A percentile compares a stretch with the other conserved stretches of the same genome.
Evolutionary conservation across 2,888 invertebrate genomes (phyloP).

Genomic region (Rhagonycha lutea): DNA sequence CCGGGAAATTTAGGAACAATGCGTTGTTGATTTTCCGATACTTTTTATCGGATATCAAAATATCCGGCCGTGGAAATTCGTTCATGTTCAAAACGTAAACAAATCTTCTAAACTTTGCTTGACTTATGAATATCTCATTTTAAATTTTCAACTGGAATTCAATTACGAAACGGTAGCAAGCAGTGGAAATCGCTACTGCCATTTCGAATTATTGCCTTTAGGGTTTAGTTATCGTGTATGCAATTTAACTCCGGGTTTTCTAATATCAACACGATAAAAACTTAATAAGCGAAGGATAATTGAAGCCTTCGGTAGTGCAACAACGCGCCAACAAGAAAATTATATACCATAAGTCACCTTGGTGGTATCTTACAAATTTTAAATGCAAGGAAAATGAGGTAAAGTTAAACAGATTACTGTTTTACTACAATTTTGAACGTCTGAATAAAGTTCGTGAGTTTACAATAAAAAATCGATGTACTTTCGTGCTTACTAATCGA

Average conservation of each 20-base stretch:
- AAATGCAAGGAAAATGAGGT: slow-evolving; percentile 8
- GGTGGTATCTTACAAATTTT: background rate
- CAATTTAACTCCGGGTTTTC: slow-evolving; percentile 25
- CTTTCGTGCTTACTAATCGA: slow-evolving; percentile 15
- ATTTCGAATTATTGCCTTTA: slow-evolving; percentile 9
- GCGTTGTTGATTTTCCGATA: background rate
- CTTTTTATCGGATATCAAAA: background rate
- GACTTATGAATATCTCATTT: background rate
- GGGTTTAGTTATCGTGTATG: slow-evolving; percentile 10
- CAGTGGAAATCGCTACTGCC: slow-evolving; percentile 8
- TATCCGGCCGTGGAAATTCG: background rate
- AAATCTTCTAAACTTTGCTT: too few species aligned
- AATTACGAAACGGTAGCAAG: slow-evolving; percentile 23
- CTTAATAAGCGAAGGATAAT: slow-evolving; percentile 27
- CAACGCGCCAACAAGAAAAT: background rate
- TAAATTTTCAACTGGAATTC: slow-evolving; percentile 20
- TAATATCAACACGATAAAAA: slow-evolving; percentile 25
- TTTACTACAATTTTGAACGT: slow-evolving; percentile 15
- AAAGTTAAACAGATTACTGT: slow-evolving; percentile 2
- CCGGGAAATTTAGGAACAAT: background rate
- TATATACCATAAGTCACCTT: background rate
- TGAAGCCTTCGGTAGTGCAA: slow-evolving; percentile 9
- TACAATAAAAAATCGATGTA: slow-evolving; percentile 11
- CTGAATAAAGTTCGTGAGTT: slow-evolving; percentile 16
- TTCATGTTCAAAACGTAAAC: background rate